Evolutionary conservation across 2,888 invertebrate species (phyloP).

Genomic region (Lamellibrachia satsuma): DNA sequence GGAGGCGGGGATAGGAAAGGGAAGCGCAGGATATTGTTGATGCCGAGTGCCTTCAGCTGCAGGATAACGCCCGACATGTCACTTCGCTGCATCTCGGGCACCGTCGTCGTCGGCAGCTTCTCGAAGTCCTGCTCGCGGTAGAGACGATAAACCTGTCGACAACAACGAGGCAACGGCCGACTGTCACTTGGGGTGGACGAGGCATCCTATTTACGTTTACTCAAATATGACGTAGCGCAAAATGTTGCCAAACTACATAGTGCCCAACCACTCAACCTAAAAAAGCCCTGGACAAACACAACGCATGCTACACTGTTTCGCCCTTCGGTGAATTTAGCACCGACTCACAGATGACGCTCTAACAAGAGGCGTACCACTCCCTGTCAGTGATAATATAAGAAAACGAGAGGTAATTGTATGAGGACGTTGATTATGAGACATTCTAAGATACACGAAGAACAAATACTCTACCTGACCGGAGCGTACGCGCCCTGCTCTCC

Average conservation of each 20-base stretch:
- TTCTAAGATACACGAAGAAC: too few species aligned
- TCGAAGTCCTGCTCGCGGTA: conserved; percentile 77
- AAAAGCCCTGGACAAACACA: too few species aligned
- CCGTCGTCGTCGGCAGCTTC: conserved; percentile 76
- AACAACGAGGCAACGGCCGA: not conserved
- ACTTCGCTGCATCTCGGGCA: conserved; percentile 92
- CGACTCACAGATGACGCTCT: too few species aligned
- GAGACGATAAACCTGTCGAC: conserved; percentile 68
- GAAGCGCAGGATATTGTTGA: conserved; percentile 89
- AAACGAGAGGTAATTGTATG: not conserved
- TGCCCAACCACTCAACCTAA: too few species aligned
- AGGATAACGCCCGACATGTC: conserved; percentile 86
- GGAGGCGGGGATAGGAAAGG: conserved; percentile 93
- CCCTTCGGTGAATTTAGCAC: too few species aligned
- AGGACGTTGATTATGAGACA: not conserved
- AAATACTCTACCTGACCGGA: conserved; percentile 70
- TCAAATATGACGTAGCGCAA: too few species aligned
- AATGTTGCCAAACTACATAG: too few species aligned
- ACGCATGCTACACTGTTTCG: too few species aligned
- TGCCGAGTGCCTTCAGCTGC: conserved; percentile 92
- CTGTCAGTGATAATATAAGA: not conserved
- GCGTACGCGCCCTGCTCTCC: conserved; percentile 86
- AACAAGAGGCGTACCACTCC: too few species aligned
- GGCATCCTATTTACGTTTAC: too few species aligned
- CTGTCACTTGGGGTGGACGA: not conserved